Evolutionary conservation across 2,888 invertebrate species (phyloP).

Genomic region (Dynastes maya): DNA sequence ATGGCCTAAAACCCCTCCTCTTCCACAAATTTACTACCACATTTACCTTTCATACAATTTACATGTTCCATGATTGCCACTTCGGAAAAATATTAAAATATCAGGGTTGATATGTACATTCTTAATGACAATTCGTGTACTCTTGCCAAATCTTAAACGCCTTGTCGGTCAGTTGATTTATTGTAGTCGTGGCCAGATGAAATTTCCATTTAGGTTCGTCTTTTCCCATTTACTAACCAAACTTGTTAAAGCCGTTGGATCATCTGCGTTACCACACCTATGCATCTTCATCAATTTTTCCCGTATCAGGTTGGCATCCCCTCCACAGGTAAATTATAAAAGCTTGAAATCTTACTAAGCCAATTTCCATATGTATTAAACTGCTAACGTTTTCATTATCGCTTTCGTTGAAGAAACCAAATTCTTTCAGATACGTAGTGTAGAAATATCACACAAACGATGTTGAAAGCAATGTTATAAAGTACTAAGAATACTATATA

Average conservation of each 20-base stretch:
- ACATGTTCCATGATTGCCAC: neutral
- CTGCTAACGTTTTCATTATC: too few species aligned
- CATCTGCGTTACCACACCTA: conserved; percentile 8
- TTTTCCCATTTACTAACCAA: neutral
- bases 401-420: too few species aligned
- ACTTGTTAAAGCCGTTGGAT: neutral
- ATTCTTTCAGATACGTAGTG: too few species aligned
- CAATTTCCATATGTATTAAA: too few species aligned
- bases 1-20: neutral
- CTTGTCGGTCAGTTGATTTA: neutral
- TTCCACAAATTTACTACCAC: neutral
- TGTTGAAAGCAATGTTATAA: too few species aligned
- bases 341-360: conserved; percentile 16
- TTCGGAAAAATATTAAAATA: neutral
- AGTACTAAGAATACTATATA: too few species aligned
- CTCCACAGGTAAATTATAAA: conserved; percentile 11
- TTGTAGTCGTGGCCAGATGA: neutral
- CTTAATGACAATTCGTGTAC: neutral
- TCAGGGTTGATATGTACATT: neutral
- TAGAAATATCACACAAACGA: too few species aligned
- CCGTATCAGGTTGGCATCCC: neutral
- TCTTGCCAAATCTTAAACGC: neutral
- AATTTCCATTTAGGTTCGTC: too few species aligned
- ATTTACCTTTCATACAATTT: conserved; percentile 5
- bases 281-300: conserved; percentile 16